These are phyloP conservation scores for Scortum barcoo DNA, from an alignment of 2,113 vertebrate species.

Conservation along the genomic window DNA sequence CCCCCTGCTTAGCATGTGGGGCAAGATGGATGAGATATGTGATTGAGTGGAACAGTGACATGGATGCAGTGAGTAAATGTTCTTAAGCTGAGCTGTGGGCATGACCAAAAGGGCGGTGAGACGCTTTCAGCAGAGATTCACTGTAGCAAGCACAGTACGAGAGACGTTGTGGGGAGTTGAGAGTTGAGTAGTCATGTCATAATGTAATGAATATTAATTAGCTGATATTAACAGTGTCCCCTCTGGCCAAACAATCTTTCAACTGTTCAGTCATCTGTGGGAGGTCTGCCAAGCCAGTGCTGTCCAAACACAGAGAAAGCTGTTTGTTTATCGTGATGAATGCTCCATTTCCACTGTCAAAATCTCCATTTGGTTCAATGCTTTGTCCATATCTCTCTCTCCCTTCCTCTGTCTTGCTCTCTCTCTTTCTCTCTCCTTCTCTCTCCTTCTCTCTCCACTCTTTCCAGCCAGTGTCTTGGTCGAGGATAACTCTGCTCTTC, in stretches of 20 bases:
- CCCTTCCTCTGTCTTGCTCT: background rate
- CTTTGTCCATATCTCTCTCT: background rate
- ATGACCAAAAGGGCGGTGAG: background rate
- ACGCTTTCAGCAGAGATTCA: background rate
- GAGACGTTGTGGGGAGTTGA: background rate
- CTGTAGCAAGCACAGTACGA: constrained; percentile 8
- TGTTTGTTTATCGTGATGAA: constrained; percentile 34
- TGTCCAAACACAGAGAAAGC: constrained; percentile 22
- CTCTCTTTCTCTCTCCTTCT: background rate
- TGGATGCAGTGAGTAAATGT: constrained; percentile 53
- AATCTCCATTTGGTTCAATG: background rate
- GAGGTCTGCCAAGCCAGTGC: constrained; percentile 36
- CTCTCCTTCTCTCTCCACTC: background rate
- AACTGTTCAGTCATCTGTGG: constrained; percentile 31
- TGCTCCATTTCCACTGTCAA: constrained; percentile 24
- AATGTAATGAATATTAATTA: constrained; percentile 44
- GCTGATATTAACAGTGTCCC: constrained; percentile 5
- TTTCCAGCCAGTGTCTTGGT: constrained; percentile 16
- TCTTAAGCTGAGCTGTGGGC: constrained; percentile 43
- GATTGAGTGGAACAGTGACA: constrained; percentile 63
- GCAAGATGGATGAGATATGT: constrained; percentile 68
- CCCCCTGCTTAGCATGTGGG: constrained; percentile 52
- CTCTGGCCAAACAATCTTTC: constrained; percentile 11
- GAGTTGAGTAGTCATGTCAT: constrained; percentile 26
- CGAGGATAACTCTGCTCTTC: constrained; percentile 15